Evolutionary conservation across 2,888 invertebrate species (phyloP), one percentile per base, ranked within the genome.

Genomic region (Chelonus formosanus): DNA sequence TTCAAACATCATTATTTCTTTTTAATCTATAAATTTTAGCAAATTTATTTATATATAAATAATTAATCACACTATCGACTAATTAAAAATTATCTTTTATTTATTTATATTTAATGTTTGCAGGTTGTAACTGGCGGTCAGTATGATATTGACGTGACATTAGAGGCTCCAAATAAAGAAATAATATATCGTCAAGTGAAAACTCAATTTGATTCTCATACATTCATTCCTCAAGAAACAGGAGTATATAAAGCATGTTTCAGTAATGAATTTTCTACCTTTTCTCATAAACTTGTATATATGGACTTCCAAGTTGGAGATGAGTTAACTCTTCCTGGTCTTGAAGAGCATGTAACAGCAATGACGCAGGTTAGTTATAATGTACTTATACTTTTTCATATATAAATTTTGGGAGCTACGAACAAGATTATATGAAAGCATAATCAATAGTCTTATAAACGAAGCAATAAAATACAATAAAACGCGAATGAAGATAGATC

Each of bases 101-200:
- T 20, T 20, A 20, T 20, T n/a, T n/a, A 20, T 20, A 20, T 20
- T 20, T 20, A 20, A 20, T 20, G 20, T 48, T 63, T 53, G 20
- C 31, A 99, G 96, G 99, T 99, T 52, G 96, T 98, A 10, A 97
- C 97, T 35, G 99, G 99, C 63, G 99, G 99, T 1, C 97, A 98
- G 79, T 96, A 98, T 84, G 99, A 99, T 86, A 98, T 99, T 53
- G 98, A 99, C 85, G 94, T 98, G 62, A 90, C 90, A 64, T 85
- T 99, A 60, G 92, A 93, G 85, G 93, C 92, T 75, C 98, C 98
- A 2, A 90, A 90, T 77, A 93, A 93, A 72, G 91, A 94, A 85
- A 88, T 96, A 8, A 88, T 99, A 67, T 98, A 98, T 85, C 92
- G 92, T 76, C 94, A 96, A 85, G 89, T 93, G 56, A 97, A 97